Evolutionary conservation across 2,113 vertebrate genomes (phyloP).

Genomic region (Semicossyphus pulcher): DNA sequence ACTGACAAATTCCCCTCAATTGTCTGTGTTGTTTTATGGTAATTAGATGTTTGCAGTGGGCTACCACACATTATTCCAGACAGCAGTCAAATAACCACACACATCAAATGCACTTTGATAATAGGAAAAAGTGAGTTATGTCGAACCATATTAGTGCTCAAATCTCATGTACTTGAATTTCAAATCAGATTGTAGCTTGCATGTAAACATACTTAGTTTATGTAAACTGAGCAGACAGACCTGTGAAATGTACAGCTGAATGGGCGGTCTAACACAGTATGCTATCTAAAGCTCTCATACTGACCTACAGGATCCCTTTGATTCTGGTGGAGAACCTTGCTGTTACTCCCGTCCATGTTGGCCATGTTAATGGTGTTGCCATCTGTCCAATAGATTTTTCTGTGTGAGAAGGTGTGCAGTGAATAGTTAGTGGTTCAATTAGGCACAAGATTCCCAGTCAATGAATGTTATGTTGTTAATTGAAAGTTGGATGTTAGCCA

Average conservation of each 20-base stretch:
- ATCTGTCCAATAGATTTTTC: constrained; percentile 98
- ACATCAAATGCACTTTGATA: neutral
- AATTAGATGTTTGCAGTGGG: constrained; percentile 3
- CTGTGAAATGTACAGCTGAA: neutral
- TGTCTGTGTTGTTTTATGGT: constrained; percentile 6
- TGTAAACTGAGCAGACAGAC: neutral
- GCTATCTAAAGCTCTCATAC: constrained; percentile 37
- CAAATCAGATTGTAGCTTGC: neutral
- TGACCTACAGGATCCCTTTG: constrained; percentile 97
- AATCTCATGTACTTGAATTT: neutral
- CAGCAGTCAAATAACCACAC: neutral
- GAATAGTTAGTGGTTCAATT: constrained; percentile 17
- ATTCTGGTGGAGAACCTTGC: constrained; percentile 97
- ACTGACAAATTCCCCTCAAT: constrained; percentile 13
- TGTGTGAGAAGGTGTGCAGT: constrained; percentile 61
- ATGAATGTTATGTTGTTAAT: constrained; percentile 16
- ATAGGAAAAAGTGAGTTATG: neutral
- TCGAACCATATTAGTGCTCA: neutral
- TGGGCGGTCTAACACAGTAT: neutral
- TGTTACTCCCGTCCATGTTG: constrained; percentile 98
- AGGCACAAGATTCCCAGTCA: constrained; percentile 14
- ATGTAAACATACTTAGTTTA: neutral
- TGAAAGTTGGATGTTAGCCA: constrained; percentile 8
- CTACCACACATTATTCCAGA: neutral
- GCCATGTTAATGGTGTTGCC: constrained; percentile 97